These are phyloP conservation scores for Macquaria ambigua DNA, from an alignment of 2,113 vertebrate genomes.

Conservation along the genomic window DNA sequence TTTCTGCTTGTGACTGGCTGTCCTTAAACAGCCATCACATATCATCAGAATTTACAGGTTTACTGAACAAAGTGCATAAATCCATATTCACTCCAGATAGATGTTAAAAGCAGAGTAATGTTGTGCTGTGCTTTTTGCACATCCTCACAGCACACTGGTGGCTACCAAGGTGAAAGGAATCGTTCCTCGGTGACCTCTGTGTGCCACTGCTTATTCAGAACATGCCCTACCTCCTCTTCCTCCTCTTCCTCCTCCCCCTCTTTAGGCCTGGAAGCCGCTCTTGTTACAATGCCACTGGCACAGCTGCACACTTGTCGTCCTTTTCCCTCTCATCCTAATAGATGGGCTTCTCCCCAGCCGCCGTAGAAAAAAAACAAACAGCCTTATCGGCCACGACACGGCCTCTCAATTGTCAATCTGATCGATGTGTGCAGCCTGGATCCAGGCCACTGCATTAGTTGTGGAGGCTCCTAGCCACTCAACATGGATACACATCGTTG, in stretches of 20 bases:
- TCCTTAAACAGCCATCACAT: conserved; percentile 2
- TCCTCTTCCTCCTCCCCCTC: conserved; percentile 2
- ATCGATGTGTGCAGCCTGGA: conserved; percentile 71
- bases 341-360: conserved; percentile 35
- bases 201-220: conserved; percentile 46
- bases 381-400: conserved; percentile 51
- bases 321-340: conserved; percentile 56
- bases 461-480: conserved; percentile 51
- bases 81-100: not conserved
- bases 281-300: conserved; percentile 7
- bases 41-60: conserved; percentile 10
- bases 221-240: conserved; percentile 25
- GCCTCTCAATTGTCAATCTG: conserved; percentile 73
- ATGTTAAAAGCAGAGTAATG: conserved; percentile 24
- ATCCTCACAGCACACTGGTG: conserved; percentile 15
- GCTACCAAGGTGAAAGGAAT: conserved; percentile 60
- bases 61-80: not conserved
- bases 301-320: conserved; percentile 12
- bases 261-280: not conserved
- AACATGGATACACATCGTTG: conserved; percentile 60
- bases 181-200: conserved; percentile 53
- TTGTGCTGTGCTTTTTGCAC: conserved; percentile 2
- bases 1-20: conserved; percentile 24
- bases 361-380: conserved; percentile 20
- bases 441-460: conserved; percentile 72